Percentiles rank a stretch among this genome's conserved stretches.
Conservation (phyloP, 2,113 vertebrate genomes). For the Eurypyga helias region DNA sequence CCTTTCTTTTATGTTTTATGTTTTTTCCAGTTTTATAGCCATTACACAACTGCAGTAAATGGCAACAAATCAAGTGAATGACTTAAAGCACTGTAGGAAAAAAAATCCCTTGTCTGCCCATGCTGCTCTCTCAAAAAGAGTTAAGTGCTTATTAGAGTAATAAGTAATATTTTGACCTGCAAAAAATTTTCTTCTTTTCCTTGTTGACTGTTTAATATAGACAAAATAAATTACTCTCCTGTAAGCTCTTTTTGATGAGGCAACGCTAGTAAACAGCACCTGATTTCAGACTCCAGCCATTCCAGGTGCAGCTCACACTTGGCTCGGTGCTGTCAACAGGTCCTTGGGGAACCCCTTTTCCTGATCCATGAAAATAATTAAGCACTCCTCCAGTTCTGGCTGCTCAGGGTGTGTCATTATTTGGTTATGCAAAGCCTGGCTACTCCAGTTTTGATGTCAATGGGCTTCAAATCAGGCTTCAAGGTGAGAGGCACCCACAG, state of each 20-base stretch:
- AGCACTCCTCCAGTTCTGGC: background rate
- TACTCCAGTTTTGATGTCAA: background rate
- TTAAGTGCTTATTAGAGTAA: slow-evolving; percentile 41
- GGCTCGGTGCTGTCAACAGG: background rate
- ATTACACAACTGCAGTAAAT: slow-evolving; percentile 70
- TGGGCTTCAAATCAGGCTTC: background rate
- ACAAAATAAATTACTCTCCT: background rate
- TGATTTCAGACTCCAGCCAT: slow-evolving; percentile 19
- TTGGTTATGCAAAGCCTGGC: background rate
- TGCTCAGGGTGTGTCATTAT: background rate
- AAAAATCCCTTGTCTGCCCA: background rate
- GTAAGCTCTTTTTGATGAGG: slow-evolving; percentile 24
- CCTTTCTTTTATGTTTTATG: slow-evolving; percentile 75
- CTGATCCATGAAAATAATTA: background rate
- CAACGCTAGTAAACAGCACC: background rate
- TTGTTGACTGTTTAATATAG: background rate
- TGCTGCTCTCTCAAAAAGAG: slow-evolving; percentile 14
- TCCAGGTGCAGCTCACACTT: slow-evolving; percentile 43
- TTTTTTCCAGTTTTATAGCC: slow-evolving; percentile 67
- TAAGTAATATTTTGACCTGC: slow-evolving; percentile 36
- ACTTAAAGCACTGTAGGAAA: slow-evolving; percentile 25
- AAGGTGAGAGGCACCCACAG: background rate
- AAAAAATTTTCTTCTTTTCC: slow-evolving; percentile 12
- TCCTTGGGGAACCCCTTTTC: background rate
- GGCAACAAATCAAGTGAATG: slow-evolving; percentile 67